These are phyloP conservation scores for Coreoperca whiteheadi DNA, from an alignment of 2,113 vertebrate species.

Conservation along the genomic window DNA sequence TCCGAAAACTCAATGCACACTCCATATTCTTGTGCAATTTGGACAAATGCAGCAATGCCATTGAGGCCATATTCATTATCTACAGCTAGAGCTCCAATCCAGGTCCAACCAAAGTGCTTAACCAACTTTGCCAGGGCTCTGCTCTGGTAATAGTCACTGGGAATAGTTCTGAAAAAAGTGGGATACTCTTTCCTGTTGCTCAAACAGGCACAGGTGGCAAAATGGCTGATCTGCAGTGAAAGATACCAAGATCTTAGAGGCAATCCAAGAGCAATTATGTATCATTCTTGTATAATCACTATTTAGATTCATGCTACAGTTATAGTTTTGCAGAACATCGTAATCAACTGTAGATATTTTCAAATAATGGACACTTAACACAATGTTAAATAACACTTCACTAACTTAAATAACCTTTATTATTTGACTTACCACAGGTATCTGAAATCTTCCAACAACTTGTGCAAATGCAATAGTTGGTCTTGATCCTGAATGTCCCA, in stretches of 20 bases:
- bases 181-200: constrained; percentile 84
- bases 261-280: background rate
- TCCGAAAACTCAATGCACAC: constrained; percentile 84
- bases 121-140: constrained; percentile 83
- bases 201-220: constrained; percentile 85
- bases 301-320: background rate
- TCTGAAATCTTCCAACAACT: constrained; percentile 78
- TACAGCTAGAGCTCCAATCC: constrained; percentile 84
- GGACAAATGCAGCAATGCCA: constrained; percentile 80
- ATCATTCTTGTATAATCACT: background rate
- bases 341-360: background rate
- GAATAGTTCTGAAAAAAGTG: constrained; percentile 86
- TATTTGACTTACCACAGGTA: constrained; percentile 83
- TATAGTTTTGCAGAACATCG: background rate
- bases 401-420: background rate
- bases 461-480: constrained; percentile 81
- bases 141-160: constrained; percentile 86
- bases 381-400: background rate
- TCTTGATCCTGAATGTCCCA: constrained; percentile 85
- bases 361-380: background rate
- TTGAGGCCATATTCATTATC: constrained; percentile 82
- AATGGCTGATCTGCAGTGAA: constrained; percentile 83
- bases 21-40: constrained; percentile 77
- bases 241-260: constrained; percentile 24
- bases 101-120: constrained; percentile 85